Conservation (phyloP, 2,113 vertebrate genomes). For the Spermophilus dauricus region DNA sequence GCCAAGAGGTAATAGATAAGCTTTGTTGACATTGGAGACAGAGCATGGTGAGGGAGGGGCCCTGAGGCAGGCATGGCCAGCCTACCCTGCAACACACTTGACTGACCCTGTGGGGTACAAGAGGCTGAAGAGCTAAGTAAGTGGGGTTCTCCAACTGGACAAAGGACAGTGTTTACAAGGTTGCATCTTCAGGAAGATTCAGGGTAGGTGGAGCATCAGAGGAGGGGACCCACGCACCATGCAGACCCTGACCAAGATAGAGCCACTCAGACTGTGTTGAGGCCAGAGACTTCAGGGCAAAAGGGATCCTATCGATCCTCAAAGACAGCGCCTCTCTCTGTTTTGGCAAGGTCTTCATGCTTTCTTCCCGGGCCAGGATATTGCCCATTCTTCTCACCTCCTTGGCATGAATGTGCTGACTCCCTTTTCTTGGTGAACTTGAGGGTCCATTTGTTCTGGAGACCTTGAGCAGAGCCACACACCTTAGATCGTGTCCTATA, state of each 20-base stretch:
- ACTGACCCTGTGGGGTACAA: neutral
- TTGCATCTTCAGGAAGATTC: neutral
- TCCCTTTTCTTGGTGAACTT: neutral
- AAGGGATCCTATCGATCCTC: neutral
- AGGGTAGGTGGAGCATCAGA: neutral
- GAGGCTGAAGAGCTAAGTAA: neutral
- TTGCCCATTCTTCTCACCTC: neutral
- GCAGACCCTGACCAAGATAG: neutral
- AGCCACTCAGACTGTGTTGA: too few relatives aligned
- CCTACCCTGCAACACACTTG: fast-evolving
- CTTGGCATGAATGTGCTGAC: neutral
- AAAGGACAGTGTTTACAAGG: neutral
- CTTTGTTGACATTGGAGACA: too few relatives aligned
- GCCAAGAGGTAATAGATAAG: too few relatives aligned
- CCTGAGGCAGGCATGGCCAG: neutral
- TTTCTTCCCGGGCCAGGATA: neutral
- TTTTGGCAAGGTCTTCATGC: neutral
- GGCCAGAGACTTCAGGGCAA: neutral
- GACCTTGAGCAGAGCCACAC: neutral
- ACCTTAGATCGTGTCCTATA: neutral
- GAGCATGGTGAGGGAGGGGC: neutral
- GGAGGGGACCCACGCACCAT: fast-evolving
- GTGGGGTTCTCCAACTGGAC: neutral
- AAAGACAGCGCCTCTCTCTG: neutral
- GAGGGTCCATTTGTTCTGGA: neutral